phyloP scores from a whole-genome alignment of 2,797 vertebrate genomes.

The Phalloptychus januarius region DNA sequence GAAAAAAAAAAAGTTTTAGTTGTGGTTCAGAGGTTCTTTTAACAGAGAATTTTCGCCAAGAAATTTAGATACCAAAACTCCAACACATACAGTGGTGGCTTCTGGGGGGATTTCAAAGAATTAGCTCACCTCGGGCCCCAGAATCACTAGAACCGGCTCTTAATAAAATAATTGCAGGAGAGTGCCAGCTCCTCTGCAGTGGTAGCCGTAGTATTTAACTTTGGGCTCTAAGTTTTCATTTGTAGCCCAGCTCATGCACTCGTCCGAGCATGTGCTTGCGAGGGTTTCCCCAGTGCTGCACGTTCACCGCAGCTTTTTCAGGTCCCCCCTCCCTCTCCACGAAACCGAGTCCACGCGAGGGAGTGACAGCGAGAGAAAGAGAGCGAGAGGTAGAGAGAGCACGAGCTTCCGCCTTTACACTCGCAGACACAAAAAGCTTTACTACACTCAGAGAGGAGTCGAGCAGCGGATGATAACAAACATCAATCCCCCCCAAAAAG shows the following conservation, averaged over 20 bases:
- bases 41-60: neutral
- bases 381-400: constrained; percentile 18
- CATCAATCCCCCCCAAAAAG: constrained; percentile 24
- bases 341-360: constrained; percentile 20
- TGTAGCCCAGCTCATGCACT: too few species aligned
- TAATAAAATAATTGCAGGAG: neutral
- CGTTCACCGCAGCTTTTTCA: constrained; percentile 17
- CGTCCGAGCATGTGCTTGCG: neutral
- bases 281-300: constrained; percentile 33
- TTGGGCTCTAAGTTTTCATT: neutral
- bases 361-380: constrained; percentile 14
- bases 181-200: neutral
- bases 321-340: neutral
- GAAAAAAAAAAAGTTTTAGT: neutral
- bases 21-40: neutral
- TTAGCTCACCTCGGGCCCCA: neutral
- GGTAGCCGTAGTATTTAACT: neutral
- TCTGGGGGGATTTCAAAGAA: neutral
- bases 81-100: neutral
- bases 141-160: neutral
- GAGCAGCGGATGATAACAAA: constrained; percentile 55
- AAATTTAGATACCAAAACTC: neutral
- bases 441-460: constrained; percentile 47
- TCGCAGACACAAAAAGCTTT: constrained; percentile 45
- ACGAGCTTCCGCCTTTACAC: constrained; percentile 69